Base-by-base conservation (phyloP, 2,888 invertebrate genomes). In the Morpho deidamia region DNA sequence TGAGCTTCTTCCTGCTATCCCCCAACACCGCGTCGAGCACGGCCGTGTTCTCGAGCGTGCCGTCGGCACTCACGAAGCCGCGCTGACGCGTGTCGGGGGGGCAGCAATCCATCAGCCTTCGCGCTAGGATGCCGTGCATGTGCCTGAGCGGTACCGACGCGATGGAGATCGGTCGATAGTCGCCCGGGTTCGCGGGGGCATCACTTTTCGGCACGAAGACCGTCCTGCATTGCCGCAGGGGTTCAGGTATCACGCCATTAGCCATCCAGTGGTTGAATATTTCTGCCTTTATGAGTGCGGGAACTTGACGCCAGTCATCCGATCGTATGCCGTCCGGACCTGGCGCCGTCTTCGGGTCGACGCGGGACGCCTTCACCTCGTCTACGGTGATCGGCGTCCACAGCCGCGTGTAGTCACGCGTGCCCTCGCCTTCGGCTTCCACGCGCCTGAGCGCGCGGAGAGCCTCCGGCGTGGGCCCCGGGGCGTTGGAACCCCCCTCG, bases 21-120 rank as follows among this genome's bases (percentile, higher is more conserved):
- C 77, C 62, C 7, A 69, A 39, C 37, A 51, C 60, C 1, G 58
- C 72, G 57, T 62, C 70, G 60, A 58, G 64, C 53, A 61, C 74
- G 1, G 71, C 55, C 23, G 68, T 58, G 48, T 81, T 81, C 7
- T 75, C 71, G 9, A 79, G 60, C 4, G 70, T 70, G 9, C 80
- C 81, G 53, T 80, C 80, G 1, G 67, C 64, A 43, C 67, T 58
- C 2, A n/a, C n/a, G n/a, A n/a, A n/a, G n/a, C n/a, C n/a, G n/a
- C n/a, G n/a, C n/a, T n/a, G n/a, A n/a, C n/a, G n/a, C n/a, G n/a
- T n/a, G n/a, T n/a, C n/a, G n/a, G n/a, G n/a, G n/a, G n/a, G n/a
- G n/a, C n/a, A n/a, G n/a, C n/a, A n/a, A n/a, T n/a, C n/a, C n/a
- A n/a, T n/a, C n/a, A n/a, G n/a, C n/a, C n/a, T n/a, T n/a, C n/a